Percentiles rank a stretch among this genome's conserved stretches.
Conservation (phyloP, 2,888 invertebrate species). For the Matsumyia berberina region DNA sequence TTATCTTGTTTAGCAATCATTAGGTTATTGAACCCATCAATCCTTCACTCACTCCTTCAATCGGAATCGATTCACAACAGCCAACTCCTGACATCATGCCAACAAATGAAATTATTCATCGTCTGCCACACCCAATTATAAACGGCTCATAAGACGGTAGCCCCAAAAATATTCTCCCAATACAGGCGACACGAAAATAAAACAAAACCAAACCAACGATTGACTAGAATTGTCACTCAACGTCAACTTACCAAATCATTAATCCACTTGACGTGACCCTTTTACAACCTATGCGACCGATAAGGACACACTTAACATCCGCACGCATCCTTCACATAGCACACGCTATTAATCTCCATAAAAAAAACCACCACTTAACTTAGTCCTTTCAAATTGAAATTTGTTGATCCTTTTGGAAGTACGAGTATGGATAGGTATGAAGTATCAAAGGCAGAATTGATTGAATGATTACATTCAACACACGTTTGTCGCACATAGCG, state of each 20-base stretch:
- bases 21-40: background rate
- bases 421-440: too few species aligned
- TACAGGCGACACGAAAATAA: too few species aligned
- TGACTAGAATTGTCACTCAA: constrained; percentile 5
- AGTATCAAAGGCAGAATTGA: background rate
- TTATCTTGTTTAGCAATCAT: background rate
- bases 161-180: background rate
- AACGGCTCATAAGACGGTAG: background rate
- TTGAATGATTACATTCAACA: constrained; percentile 31
- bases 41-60: background rate
- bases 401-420: background rate
- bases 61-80: background rate
- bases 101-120: background rate
- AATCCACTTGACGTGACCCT: constrained; percentile 11
- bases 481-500: constrained; percentile 19
- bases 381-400: constrained; percentile 6
- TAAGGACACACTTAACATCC: background rate
- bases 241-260: constrained; percentile 4
- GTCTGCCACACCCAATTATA: constrained; percentile 9
- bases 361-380: background rate
- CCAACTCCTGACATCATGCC: background rate
- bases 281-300: background rate
- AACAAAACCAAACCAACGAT: constrained; percentile 1
- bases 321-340: constrained; percentile 9
- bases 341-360: constrained; percentile 22